Conservation (phyloP, 2,113 vertebrate species). For the Herpetotheres cachinnans region DNA sequence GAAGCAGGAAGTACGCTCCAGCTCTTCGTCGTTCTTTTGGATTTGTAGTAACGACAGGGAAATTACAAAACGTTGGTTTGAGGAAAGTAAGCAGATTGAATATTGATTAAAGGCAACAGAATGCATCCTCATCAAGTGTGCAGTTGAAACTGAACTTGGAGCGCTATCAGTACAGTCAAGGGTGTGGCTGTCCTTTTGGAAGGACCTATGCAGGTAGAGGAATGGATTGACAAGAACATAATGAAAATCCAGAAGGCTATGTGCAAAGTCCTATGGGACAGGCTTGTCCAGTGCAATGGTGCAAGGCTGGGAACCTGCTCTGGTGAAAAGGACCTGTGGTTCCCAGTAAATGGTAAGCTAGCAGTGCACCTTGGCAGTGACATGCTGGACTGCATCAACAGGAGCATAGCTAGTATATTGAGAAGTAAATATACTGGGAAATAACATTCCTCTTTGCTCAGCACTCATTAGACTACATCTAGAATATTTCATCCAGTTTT, state of each 20-base stretch:
- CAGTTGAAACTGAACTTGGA: background rate
- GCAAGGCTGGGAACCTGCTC: background rate
- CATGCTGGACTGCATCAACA: background rate
- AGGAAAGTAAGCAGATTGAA: background rate
- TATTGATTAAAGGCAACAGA: background rate
- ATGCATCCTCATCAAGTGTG: background rate
- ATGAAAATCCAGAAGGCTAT: background rate
- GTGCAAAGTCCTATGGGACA: background rate
- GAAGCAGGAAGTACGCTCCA: background rate
- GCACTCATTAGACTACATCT: background rate
- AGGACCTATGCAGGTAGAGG: background rate
- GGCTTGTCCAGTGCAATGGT: background rate
- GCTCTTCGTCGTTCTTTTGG: background rate
- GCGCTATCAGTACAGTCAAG: background rate
- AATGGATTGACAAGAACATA: accelerated
- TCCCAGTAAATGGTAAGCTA: background rate
- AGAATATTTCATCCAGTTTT: background rate
- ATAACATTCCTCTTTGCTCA: background rate
- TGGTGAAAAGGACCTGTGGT: background rate
- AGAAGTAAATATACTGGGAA: background rate
- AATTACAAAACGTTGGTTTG: background rate
- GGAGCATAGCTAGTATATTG: background rate
- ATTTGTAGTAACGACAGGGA: background rate
- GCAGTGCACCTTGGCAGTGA: background rate
- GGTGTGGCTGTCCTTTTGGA: background rate